phyloP scores from a whole-genome alignment of 2,797 vertebrate genomes.

The Pantherophis alleghaniensis region DNA sequence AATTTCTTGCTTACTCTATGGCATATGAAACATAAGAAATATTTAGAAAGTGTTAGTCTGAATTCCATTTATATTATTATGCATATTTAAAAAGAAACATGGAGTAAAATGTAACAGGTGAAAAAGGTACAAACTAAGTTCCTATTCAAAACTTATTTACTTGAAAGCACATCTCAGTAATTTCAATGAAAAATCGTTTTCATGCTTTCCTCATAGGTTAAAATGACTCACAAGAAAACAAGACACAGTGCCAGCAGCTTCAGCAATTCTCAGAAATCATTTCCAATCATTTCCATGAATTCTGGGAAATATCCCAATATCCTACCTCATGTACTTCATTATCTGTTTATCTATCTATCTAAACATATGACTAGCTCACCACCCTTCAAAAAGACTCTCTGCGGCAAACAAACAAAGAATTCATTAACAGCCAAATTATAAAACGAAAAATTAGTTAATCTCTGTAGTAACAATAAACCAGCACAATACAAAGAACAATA shows the following conservation, averaged over 20 bases:
- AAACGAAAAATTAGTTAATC: not conserved
- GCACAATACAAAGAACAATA: not conserved
- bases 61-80: not conserved
- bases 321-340: not conserved
- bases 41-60: not conserved
- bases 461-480: not conserved
- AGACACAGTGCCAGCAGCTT: not conserved
- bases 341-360: not conserved
- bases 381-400: not conserved
- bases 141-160: not conserved
- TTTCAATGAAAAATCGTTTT: not conserved
- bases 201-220: no score
- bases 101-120: not conserved
- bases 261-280: not conserved
- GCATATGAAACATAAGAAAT: conserved; percentile 30
- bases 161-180: not conserved
- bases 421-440: not conserved
- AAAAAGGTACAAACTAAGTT: not conserved
- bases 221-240: not conserved
- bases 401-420: not conserved
- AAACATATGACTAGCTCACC: not conserved
- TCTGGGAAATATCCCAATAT: not conserved
- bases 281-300: not conserved
- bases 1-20: conserved; percentile 94
- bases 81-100: not conserved